These are phyloP conservation scores for Epizoanthus rinbou DNA, from an alignment of 92 coral and sea anemone species.

Conservation along the genomic window DNA sequence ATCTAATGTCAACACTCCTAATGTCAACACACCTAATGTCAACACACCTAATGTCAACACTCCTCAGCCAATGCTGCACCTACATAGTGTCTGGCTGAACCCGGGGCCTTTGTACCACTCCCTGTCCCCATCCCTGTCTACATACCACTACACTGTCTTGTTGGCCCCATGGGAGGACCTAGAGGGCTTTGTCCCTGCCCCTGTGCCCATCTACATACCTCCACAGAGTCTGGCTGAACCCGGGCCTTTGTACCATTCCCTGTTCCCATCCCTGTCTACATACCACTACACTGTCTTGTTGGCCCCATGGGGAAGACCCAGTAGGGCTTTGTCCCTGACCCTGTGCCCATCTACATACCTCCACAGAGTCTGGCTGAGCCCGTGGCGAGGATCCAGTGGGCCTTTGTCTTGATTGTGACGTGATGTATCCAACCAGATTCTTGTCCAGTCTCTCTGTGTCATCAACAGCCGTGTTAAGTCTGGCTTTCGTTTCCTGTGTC, in stretches of 20 bases:
- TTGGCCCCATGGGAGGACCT: constrained; percentile 53
- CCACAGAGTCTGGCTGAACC: constrained; percentile 60
- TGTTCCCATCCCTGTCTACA: too few relatives aligned
- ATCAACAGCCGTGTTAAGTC: constrained; percentile 68
- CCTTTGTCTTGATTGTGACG: constrained; percentile 60
- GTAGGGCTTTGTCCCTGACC: constrained; percentile 21
- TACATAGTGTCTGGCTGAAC: constrained; percentile 63
- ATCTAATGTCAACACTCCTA: not conserved
- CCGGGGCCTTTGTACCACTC: constrained; percentile 35
- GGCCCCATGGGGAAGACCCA: constrained; percentile 54
- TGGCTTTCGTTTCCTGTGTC: constrained; percentile 73
- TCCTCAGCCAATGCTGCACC: constrained; percentile 34
- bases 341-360: constrained; percentile 43
- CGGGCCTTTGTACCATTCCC: constrained; percentile 14
- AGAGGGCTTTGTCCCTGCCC: constrained; percentile 23
- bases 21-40: not conserved
- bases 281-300: not conserved
- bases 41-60: not conserved
- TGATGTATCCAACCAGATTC: constrained; percentile 69
- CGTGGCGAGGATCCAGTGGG: constrained; percentile 60
- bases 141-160: not conserved
- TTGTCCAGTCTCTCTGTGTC: constrained; percentile 74
- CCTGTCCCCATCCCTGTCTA: too few relatives aligned
- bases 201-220: constrained; percentile 43
- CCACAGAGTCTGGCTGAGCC: constrained; percentile 60